A percentile compares a stretch with the other conserved stretches of the same genome.
These are phyloP conservation scores for Malurus cyaneus DNA, from an alignment of 2,113 vertebrate genomes.

Conservation along the genomic window DNA sequence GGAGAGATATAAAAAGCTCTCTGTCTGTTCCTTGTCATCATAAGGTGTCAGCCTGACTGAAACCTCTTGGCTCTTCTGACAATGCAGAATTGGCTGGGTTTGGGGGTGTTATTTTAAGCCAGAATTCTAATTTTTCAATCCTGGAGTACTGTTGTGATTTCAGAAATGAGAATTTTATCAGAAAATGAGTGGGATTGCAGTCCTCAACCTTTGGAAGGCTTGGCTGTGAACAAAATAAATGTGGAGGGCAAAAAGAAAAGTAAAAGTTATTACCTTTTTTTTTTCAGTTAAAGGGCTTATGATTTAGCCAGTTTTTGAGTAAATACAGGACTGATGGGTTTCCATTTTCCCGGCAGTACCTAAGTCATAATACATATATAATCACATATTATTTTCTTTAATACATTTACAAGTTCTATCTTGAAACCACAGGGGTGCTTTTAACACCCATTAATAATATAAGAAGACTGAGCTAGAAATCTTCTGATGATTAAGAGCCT, in stretches of 20 bases:
- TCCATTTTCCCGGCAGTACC: not conserved
- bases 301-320: not conserved
- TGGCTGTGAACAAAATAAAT: not conserved
- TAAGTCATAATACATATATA: not conserved
- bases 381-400: not conserved
- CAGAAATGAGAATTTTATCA: not conserved
- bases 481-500: not conserved
- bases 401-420: not conserved
- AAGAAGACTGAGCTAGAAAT: not conserved
- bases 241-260: not conserved
- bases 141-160: not conserved
- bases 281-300: not conserved
- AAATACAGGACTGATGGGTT: not conserved
- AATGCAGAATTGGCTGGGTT: accelerated
- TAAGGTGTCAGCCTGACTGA: not conserved
- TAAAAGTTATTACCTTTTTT: not conserved
- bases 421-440: not conserved
- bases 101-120: not conserved
- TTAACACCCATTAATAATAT: not conserved
- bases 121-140: not conserved
- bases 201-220: not conserved
- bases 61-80: not conserved
- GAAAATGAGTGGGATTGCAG: not conserved
- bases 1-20: not conserved
- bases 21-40: not conserved